Conservation (phyloP, 2,113 vertebrate species). For the Tinamus guttatus region DNA sequence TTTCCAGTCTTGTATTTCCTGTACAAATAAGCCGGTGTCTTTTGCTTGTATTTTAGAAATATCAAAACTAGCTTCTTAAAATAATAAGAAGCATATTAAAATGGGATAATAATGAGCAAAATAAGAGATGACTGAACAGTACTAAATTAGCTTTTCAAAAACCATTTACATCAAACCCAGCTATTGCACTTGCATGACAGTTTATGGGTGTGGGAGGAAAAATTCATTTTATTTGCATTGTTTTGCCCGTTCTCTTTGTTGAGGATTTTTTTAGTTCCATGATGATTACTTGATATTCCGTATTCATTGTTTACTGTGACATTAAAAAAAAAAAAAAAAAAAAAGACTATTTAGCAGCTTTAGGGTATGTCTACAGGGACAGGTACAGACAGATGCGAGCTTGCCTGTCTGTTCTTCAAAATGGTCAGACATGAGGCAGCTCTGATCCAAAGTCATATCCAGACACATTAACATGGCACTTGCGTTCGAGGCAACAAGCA, state of each 20-base stretch:
- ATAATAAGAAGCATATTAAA: background rate
- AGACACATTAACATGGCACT: conserved; percentile 45
- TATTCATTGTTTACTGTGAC: conserved; percentile 59
- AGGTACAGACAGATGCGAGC: conserved; percentile 65
- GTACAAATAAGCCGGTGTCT: background rate
- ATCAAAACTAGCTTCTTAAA: background rate
- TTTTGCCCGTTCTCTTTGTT: conserved; percentile 51
- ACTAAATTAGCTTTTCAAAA: conserved; percentile 30
- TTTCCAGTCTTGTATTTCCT: background rate
- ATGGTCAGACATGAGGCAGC: conserved; percentile 43
- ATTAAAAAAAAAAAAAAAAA: conserved; percentile 18
- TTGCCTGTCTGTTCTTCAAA: conserved; percentile 54
- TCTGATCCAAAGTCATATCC: conserved; percentile 34
- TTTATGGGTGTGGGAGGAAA: conserved; percentile 18
- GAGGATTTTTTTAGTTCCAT: conserved; percentile 30
- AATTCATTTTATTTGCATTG: conserved; percentile 49
- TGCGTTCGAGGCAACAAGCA: conserved; percentile 33
- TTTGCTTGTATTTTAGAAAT: background rate
- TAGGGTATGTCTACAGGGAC: conserved; percentile 61
- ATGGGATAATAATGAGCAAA: background rate
- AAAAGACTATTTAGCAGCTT: conserved; percentile 41
- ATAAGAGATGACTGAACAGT: background rate
- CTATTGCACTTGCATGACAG: conserved; percentile 23
- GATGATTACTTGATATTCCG: conserved; percentile 38
- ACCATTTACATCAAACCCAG: background rate